Conservation (phyloP, 2,113 vertebrate genomes). For the Picathartes gymnocephalus region DNA sequence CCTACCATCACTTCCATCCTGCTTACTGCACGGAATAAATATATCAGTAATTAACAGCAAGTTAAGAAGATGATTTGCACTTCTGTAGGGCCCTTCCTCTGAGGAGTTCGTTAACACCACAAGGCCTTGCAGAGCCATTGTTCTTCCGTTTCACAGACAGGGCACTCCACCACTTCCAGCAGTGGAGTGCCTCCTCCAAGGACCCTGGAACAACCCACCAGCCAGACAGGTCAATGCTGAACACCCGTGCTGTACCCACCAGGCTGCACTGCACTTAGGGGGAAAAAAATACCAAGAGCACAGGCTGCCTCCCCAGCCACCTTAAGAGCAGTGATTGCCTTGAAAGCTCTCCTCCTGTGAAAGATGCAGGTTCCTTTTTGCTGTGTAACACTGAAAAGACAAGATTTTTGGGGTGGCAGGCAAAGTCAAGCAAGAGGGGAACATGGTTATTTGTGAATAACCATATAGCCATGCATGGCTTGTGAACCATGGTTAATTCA, state of each 20-base stretch:
- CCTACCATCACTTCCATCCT: background rate
- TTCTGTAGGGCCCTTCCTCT: slow-evolving; percentile 20
- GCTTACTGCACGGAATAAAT: background rate
- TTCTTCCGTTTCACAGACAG: background rate
- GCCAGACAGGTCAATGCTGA: background rate
- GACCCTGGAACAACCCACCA: background rate
- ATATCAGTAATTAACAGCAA: slow-evolving; percentile 25
- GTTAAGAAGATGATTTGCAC: background rate
- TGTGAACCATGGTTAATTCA: slow-evolving; percentile 77
- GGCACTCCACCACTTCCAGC: background rate
- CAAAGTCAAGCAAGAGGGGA: slow-evolving; percentile 5
- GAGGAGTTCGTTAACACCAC: background rate
- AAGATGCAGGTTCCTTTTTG: background rate
- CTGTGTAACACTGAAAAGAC: background rate
- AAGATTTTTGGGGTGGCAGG: background rate
- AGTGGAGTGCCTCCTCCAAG: background rate
- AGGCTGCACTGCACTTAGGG: background rate
- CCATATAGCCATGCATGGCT: slow-evolving; percentile 51
- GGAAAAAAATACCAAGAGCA: background rate
- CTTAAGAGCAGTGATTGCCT: background rate
- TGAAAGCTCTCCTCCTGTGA: background rate
- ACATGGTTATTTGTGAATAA: slow-evolving; percentile 63
- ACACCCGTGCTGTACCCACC: background rate
- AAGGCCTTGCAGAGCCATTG: background rate
- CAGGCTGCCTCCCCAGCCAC: background rate